Evolutionary conservation across 2,797 vertebrate species (phyloP), one percentile per base, ranked within the genome.

Genomic region (Lagorchestes hirsutus): DNA sequence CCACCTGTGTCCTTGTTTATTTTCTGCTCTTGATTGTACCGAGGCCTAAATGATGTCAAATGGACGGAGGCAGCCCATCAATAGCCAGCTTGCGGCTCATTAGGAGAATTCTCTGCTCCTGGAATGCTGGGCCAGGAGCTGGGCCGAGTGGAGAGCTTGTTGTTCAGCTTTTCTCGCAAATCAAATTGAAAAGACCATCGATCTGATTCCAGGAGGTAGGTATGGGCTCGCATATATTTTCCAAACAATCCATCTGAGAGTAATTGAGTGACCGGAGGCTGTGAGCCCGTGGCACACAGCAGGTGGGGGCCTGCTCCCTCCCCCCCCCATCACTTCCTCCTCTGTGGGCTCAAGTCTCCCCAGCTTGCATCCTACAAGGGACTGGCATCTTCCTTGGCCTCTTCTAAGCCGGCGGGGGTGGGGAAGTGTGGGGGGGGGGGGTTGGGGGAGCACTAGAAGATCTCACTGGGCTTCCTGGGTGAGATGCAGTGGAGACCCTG

Each of bases 181-280:
- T 94, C 34, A 55, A 97, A 97, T 97, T 98, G 97, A 97, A 94
- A 95, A 94, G 98, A 94, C 56, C 90, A 50, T 91, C 97, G 82
- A 29, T 34, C 95, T 95, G 54, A 97, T 95, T 93, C 96, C 50
- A 97, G 90, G 87, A 97, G 94, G 92, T 58, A 82, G 92, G 54
- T 14, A 62, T 16, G 87, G 10, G 59, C 95, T 95, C 96, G 50
- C 57, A n/a, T 96, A 1, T 9, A 87, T 93, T 93, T 95, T 95
- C 93, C 87, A 54, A 95, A 94, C 34, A 27, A 82, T 46, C 40
- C 74, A 82, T 46, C 74, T 16, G 74, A 82, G 74, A 46, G 40
- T 46, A 82, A 82, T 82, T 82, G 74, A 82, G 40, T 27, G 40
- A 40, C 74, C 2, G 24, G 34, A n/a, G 40, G 74, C 40, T 1